Evolutionary conservation across 2,113 vertebrate species (phyloP).

Genomic region (Dendrocopos noguchii): DNA sequence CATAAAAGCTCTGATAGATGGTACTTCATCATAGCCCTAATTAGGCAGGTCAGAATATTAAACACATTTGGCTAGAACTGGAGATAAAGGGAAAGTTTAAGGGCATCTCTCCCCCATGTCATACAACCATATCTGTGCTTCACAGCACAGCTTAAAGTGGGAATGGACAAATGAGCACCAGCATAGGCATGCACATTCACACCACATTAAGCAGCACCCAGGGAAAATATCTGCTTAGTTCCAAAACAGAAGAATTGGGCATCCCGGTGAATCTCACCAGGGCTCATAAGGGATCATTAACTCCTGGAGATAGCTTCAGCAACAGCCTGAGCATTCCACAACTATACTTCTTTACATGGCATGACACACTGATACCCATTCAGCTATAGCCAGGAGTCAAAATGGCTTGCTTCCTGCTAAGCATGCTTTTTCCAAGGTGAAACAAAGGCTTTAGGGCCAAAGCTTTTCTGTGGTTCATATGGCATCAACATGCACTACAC

Average conservation of each 20-base stretch:
- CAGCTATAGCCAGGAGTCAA: background rate
- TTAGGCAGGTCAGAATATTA: background rate
- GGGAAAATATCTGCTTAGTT: background rate
- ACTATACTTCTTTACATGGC: background rate
- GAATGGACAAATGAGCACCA: background rate
- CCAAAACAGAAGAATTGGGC: background rate
- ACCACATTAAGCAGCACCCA: background rate
- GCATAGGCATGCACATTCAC: background rate
- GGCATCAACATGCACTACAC: background rate
- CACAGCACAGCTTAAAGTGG: background rate
- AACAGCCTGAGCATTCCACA: background rate
- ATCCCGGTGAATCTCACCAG: background rate
- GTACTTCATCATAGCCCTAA: background rate
- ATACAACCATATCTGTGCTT: background rate
- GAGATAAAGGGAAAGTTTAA: background rate
- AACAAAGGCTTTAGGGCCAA: background rate
- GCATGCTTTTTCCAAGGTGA: background rate
- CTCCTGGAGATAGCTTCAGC: background rate
- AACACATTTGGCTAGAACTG: background rate
- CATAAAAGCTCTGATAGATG: background rate
- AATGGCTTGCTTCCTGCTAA: background rate
- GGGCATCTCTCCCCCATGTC: background rate
- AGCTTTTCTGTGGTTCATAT: background rate
- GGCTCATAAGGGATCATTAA: constrained; percentile 5
- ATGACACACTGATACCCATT: background rate